These are phyloP conservation scores for Geotria australis DNA, from an alignment of 2,797 vertebrate species.

Conservation along the genomic window DNA sequence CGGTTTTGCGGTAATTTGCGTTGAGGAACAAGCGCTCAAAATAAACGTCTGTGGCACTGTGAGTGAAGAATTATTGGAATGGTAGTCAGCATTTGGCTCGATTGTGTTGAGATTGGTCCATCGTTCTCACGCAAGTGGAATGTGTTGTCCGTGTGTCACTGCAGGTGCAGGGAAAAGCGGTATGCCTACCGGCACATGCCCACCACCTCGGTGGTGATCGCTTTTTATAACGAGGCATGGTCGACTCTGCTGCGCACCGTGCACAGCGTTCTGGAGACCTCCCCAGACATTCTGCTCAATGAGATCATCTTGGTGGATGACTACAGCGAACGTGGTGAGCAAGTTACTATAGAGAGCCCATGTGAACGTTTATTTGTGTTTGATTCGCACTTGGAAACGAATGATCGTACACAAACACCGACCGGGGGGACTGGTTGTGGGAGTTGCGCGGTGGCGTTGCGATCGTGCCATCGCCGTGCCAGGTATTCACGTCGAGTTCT, in stretches of 20 bases:
- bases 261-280: slow-evolving; percentile 75
- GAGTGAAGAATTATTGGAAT: not conserved
- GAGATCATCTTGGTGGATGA: slow-evolving; percentile 87
- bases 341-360: too few relatives aligned
- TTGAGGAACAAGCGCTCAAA: too few relatives aligned
- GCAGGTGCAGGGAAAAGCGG: slow-evolving; percentile 2
- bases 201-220: slow-evolving; percentile 34
- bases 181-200: slow-evolving; percentile 30
- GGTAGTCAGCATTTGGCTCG: not conserved
- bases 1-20: not conserved
- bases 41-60: not conserved
- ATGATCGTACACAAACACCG: too few relatives aligned
- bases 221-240: slow-evolving; percentile 64
- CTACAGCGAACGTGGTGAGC: slow-evolving; percentile 68
- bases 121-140: not conserved
- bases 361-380: too few relatives aligned
- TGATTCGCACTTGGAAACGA: too few relatives aligned
- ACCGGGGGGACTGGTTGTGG: too few relatives aligned
- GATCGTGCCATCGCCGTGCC: too few relatives aligned
- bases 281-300: slow-evolving; percentile 48
- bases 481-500: too few relatives aligned
- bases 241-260: slow-evolving; percentile 43
- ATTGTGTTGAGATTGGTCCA: not conserved
- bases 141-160: not conserved
- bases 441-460: too few relatives aligned